These are phyloP conservation scores for Dryoscopus gambensis DNA, from an alignment of 2,113 vertebrate species.

Conservation along the genomic window DNA sequence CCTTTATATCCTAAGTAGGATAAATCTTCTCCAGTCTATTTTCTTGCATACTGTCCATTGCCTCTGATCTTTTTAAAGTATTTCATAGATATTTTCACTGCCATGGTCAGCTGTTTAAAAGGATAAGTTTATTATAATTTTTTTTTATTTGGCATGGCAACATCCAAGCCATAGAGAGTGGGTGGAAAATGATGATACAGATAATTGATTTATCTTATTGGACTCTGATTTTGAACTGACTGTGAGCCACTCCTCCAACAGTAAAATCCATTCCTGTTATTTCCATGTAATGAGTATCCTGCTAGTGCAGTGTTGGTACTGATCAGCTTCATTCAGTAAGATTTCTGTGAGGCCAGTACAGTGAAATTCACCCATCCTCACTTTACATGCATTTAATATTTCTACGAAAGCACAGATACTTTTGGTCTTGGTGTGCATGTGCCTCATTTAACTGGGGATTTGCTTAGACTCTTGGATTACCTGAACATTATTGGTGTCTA, in stretches of 20 bases:
- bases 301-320: neutral
- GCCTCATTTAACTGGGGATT: neutral
- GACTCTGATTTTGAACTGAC: neutral
- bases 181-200: neutral
- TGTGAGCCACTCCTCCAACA: neutral
- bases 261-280: neutral
- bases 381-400: neutral
- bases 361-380: neutral
- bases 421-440: neutral
- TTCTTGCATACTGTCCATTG: neutral
- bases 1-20: neutral
- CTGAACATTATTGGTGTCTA: neutral
- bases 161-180: neutral
- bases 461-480: neutral
- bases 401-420: neutral
- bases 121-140: neutral
- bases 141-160: neutral
- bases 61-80: neutral
- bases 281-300: neutral
- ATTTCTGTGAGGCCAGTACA: neutral
- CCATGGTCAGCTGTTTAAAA: neutral
- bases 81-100: neutral
- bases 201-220: conserved; percentile 29
- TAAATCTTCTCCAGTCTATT: neutral
- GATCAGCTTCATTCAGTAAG: neutral